Base-by-base conservation (phyloP, 2,888 invertebrate genomes). In the Maniola hyperantus region DNA sequence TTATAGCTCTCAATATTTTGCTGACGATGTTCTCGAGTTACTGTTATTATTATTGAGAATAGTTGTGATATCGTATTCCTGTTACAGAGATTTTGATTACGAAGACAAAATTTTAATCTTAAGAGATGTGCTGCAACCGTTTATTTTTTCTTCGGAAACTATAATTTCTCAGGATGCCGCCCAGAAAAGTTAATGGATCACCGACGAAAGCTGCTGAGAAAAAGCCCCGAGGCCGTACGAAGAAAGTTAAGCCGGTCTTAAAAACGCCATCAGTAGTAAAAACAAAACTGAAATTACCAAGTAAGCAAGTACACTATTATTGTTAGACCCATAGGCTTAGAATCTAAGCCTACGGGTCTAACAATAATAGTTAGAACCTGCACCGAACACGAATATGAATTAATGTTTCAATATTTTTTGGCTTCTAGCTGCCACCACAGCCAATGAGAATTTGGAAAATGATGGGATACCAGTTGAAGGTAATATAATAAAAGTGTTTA, bases 231-330 rank as follows among this genome's bases (percentile, higher is more conserved):
- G 69, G 64, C 11, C 73, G 63, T 46, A 33, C 59, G 33, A 73
- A 73, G 64, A 73, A 68, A n/a, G 73, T 74, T 44, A 83, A 79
- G 65, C 65, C 74, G 0, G 73, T 74, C 63, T 48, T 71, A 44
- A 82, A 77, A 66, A 78, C 64, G 39, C 79, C 79, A 54, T 64
- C 73, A 6, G 68, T 75, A 15, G 57, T 79, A 34, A 81, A 76
- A 73, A 50, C 79, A 4, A 58, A 66, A 63, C 34, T 61, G 18
- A 57, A 57, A 13, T 13, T 42, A 57, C 57, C 57, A 57, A 57
- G 57, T 57, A 57, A 57, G 57, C n/a, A 20, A 57, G 13, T 54
- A 15, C 2, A 6, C 8, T 15, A 34, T 54, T 36, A 6, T 15
- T 15, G n/a, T 10, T 8, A 36, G 10, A 34, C 34, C n/a, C n/a